Conservation (phyloP, 2,888 invertebrate species). For the Mesorhabditis spiculigera region DNA sequence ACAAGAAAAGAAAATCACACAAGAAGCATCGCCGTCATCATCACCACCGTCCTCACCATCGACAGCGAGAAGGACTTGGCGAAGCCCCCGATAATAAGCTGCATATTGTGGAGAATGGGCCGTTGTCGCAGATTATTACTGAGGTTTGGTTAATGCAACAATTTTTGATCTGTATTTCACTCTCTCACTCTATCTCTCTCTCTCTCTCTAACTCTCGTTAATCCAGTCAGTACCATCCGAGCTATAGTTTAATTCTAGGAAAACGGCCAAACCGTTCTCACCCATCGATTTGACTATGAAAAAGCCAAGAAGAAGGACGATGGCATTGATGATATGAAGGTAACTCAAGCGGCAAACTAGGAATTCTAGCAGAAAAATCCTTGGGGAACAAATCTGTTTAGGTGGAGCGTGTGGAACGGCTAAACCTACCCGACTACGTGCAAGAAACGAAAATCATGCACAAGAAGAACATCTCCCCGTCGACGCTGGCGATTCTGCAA, state of each 20-base stretch:
- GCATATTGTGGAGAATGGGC: neutral
- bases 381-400: neutral
- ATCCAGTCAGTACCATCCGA: neutral
- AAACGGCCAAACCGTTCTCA: neutral
- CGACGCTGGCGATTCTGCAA: neutral
- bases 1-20: no score
- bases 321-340: slow-evolving; percentile 6
- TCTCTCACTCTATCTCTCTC: no score
- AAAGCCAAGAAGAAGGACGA: neutral
- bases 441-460: slow-evolving; percentile 4
- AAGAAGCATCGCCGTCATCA: no score
- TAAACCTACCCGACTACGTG: neutral
- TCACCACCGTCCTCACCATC: no score
- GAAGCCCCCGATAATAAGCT: no score
- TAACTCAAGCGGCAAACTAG: neutral
- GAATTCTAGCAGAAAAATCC: neutral
- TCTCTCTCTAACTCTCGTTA: no score
- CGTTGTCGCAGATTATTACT: neutral
- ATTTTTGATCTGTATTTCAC: no score
- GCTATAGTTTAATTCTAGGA: neutral
- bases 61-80: no score
- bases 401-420: neutral
- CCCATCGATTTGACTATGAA: neutral
- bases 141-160: neutral
- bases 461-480: neutral